phyloP scores from a whole-genome alignment of 2,113 vertebrate genomes.

The Crotalus tigris region DNA sequence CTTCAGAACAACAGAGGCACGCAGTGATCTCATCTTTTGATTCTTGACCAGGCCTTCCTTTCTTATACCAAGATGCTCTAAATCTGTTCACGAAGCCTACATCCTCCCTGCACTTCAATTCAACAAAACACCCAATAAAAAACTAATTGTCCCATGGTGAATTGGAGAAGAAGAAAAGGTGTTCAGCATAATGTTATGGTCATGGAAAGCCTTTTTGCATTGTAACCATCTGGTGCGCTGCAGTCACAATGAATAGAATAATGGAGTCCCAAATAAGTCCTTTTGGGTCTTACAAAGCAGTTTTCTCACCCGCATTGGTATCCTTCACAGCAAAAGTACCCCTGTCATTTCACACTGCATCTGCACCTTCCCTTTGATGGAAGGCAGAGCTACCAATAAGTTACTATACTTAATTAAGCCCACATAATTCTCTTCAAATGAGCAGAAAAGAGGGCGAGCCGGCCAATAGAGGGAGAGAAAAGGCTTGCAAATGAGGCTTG shows the following conservation, averaged over 20 bases:
- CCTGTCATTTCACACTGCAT: slow-evolving; percentile 85
- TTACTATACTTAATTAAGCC: slow-evolving; percentile 94
- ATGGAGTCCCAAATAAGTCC: slow-evolving; percentile 88
- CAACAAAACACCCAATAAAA: slow-evolving; percentile 81
- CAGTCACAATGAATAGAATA: slow-evolving; percentile 75
- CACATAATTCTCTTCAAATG: slow-evolving; percentile 78
- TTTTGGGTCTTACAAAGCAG: slow-evolving; percentile 77
- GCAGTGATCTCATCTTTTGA: slow-evolving; percentile 66
- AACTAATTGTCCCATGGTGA: slow-evolving; percentile 82
- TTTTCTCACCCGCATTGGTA: slow-evolving; percentile 78
- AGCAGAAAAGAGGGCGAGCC: slow-evolving; percentile 76
- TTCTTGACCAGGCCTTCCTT: slow-evolving; percentile 58
- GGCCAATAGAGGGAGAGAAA: slow-evolving; percentile 65
- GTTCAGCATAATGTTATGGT: slow-evolving; percentile 75
- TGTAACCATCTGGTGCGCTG: slow-evolving; percentile 89
- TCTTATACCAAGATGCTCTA: slow-evolving; percentile 70
- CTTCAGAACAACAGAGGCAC: slow-evolving; percentile 60
- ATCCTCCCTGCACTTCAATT: slow-evolving; percentile 59
- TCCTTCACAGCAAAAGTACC: slow-evolving; percentile 74
- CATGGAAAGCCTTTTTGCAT: slow-evolving; percentile 76
- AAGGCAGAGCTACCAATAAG: slow-evolving; percentile 80
- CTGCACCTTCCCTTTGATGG: slow-evolving; percentile 82
- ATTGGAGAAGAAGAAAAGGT: slow-evolving; percentile 84
- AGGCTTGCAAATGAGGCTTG: slow-evolving; percentile 80
- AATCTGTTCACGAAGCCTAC: slow-evolving; percentile 65